Percentiles rank a stretch among this genome's conserved stretches.
These are phyloP conservation scores for Autographa pulchrina DNA, from an alignment of 2,888 invertebrate genomes.

Conservation along the genomic window DNA sequence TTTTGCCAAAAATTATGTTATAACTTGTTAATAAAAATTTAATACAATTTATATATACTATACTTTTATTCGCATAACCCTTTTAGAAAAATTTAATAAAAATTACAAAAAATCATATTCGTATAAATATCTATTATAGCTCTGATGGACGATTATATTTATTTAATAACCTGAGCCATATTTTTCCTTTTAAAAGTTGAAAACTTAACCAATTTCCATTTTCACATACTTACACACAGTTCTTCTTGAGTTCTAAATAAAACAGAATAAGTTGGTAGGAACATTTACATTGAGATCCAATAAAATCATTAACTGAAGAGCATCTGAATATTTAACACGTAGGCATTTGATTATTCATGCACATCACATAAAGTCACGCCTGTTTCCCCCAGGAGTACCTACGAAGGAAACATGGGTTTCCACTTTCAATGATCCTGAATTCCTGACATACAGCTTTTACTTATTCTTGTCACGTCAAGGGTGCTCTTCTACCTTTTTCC, in stretches of 20 bases:
- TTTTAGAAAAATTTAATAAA: too few species aligned
- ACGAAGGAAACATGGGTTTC: conserved; percentile 3
- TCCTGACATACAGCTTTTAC: conserved; percentile 1
- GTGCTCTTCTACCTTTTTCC: conserved; percentile 1
- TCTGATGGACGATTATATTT: too few species aligned
- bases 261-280: too few species aligned
- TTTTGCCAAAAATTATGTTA: background rate
- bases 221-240: too few species aligned
- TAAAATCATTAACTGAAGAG: background rate
- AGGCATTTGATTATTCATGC: background rate
- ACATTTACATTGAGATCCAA: background rate
- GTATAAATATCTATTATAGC: too few species aligned
- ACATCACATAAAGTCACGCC: background rate
- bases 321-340: background rate
- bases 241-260: too few species aligned
- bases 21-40: background rate
- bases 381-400: background rate
- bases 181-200: too few species aligned
- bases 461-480: background rate
- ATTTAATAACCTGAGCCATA: too few species aligned
- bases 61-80: background rate
- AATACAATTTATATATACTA: background rate
- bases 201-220: too few species aligned
- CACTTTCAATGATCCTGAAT: conserved; percentile 4
- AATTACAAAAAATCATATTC: too few species aligned